A percentile compares a stretch with the other conserved stretches of the same genome.
These are phyloP conservation scores for Lamprologus speciosus DNA, from an alignment of 2,113 vertebrate species.

Conservation along the genomic window DNA sequence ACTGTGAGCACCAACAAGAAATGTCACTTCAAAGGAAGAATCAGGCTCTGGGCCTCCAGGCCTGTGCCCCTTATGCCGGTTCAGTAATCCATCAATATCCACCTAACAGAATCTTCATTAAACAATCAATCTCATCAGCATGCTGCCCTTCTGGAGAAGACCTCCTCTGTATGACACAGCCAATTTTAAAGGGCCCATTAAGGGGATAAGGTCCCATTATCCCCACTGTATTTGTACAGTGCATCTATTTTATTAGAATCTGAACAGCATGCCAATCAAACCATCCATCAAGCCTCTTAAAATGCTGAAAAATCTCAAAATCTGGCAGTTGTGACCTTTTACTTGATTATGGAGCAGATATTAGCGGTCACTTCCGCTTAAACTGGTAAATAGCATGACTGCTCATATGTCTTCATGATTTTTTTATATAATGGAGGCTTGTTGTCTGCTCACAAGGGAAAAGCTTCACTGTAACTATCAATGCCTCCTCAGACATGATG, in stretches of 20 bases:
- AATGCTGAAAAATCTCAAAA: background rate
- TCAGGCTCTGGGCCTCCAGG: background rate
- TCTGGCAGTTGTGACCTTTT: background rate
- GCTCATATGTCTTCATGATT: background rate
- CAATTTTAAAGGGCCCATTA: background rate
- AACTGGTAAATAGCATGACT: background rate
- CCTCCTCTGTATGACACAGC: background rate
- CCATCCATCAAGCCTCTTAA: background rate
- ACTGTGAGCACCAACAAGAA: background rate
- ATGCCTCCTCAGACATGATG: background rate
- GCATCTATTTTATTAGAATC: background rate
- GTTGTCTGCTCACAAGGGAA: background rate
- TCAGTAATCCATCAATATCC: background rate
- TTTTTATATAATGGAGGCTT: background rate
- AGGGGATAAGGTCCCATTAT: background rate
- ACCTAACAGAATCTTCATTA: background rate
- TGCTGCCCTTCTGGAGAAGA: background rate
- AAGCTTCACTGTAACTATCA: background rate
- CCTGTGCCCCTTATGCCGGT: rapidly evolving
- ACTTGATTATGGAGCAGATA: background rate
- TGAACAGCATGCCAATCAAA: background rate
- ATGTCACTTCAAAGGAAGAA: background rate
- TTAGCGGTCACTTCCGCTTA: background rate
- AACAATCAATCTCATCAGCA: background rate
- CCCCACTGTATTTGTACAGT: background rate